Evolutionary conservation across 2,797 vertebrate genomes (phyloP).

Genomic region (Enoplosus armatus): DNA sequence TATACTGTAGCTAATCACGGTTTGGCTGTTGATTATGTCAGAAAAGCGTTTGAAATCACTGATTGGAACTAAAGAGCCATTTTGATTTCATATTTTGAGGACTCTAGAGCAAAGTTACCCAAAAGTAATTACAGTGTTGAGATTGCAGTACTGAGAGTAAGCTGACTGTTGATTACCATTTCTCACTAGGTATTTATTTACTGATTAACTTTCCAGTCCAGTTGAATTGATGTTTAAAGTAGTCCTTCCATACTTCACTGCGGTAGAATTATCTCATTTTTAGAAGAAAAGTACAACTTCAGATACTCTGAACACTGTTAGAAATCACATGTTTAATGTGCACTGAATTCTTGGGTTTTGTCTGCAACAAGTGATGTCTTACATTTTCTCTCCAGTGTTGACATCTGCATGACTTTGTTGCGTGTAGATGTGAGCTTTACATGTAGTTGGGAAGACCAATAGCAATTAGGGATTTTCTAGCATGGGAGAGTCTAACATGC

Average conservation of each 20-base stretch:
- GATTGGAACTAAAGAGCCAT: constrained; percentile 13
- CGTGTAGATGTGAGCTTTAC: not conserved
- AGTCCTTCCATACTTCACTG: not conserved
- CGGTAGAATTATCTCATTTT: not conserved
- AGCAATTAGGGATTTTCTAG: not conserved
- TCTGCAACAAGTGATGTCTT: not conserved
- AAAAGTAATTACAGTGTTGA: constrained; percentile 47
- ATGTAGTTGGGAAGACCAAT: not conserved
- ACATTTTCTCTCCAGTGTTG: not conserved
- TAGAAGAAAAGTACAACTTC: not conserved
- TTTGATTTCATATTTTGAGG: constrained; percentile 43
- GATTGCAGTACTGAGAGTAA: constrained; percentile 28
- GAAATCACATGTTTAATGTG: not conserved
- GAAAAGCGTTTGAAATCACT: constrained; percentile 18
- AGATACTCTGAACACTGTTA: not conserved
- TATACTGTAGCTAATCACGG: not conserved
- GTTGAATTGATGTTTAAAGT: constrained; percentile 33
- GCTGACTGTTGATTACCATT: constrained; percentile 47
- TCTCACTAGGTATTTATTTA: constrained; percentile 53
- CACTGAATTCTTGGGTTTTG: not conserved
- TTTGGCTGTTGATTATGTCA: constrained; percentile 11
- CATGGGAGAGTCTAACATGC: not conserved
- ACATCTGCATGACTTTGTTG: not conserved
- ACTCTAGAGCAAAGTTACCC: constrained; percentile 42
- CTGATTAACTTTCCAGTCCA: constrained; percentile 47